phyloP scores from a whole-genome alignment of 2,797 vertebrate genomes.

The Gephyroberyx darwinii region DNA sequence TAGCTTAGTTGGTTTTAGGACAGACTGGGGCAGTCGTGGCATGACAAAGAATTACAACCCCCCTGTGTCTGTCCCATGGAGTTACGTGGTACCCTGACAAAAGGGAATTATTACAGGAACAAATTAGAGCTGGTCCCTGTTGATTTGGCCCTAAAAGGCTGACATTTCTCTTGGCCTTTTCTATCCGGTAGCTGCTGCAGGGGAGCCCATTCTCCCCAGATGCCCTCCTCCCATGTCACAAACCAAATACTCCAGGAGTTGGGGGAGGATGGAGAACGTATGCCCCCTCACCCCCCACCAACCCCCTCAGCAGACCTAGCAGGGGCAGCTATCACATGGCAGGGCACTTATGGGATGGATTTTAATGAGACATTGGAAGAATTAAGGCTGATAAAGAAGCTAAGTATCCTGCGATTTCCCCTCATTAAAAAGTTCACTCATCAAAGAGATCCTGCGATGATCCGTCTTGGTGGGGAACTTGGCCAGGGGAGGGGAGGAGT shows the following conservation, averaged over 20 bases:
- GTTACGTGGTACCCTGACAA: constrained; percentile 27
- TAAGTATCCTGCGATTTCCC: constrained; percentile 57
- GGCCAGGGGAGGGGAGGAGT: constrained; percentile 33
- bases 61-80: too few relatives aligned
- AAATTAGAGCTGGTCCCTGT: constrained; percentile 42
- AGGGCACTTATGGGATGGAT: constrained; percentile 46
- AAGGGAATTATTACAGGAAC: constrained; percentile 55
- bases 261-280: neutral
- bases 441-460: constrained; percentile 60
- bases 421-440: constrained; percentile 65
- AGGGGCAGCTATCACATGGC: constrained; percentile 50
- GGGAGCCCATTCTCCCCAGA: constrained; percentile 19
- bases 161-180: constrained; percentile 34
- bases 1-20: too few relatives aligned
- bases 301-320: constrained; percentile 24
- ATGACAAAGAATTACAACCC: too few relatives aligned
- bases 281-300: neutral
- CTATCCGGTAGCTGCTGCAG: neutral
- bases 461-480: constrained; percentile 40
- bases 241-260: neutral
- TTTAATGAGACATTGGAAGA: constrained; percentile 73
- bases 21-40: too few relatives aligned
- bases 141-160: constrained; percentile 3
- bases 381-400: constrained; percentile 59
- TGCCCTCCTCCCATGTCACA: constrained; percentile 1